Evolutionary conservation across 2,888 invertebrate species (phyloP), one percentile per base, ranked within the genome.

Genomic region (Vanessa cardui): DNA sequence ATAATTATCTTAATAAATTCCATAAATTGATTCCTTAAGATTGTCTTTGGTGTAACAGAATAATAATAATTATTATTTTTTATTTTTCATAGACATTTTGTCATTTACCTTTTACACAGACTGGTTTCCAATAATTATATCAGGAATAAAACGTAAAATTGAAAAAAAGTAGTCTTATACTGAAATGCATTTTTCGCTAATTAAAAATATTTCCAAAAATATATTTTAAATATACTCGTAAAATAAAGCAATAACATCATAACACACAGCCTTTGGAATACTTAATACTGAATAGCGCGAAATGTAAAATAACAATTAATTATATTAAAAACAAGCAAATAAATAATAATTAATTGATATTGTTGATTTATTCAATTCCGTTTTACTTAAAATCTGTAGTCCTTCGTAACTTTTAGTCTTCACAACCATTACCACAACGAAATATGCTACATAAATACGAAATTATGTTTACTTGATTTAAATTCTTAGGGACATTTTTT

Each of bases 181-280:
- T 39, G 12, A 39, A 39, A 39, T 39, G 12, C 12, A 39, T 39
- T 39, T 39, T 39, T 39, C 12, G 39, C 12, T 39, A 52, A 26
- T 54, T 16, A 54, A 18, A 54, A 56, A 56, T 56, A 39, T 56
- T 39, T 39, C 31, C 33, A 56, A 56, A 56, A 56, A 33, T 56
- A 39, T 31, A 56, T 20, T 52, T 52, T 16, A 56, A 18, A 33
- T 56, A 39, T 56, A 33, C 3, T 39, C 18, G 18, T 56, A 33
- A 56, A 39, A 56, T 56, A 56, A 56, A 56, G 56, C 33, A 8
- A 56, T 56, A n/a, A 18, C 8, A 56, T 56, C 18, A 18, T 56
- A 18, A 39, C 9, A 56, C 54, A 56, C 56, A 56, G 56, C 56
- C 56, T 56, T 56, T 33, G 18, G 39, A 39, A 56, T 39, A 56